These are phyloP conservation scores for Pseudochromis fuscus DNA, from an alignment of 2,797 vertebrate species.

Conservation along the genomic window DNA sequence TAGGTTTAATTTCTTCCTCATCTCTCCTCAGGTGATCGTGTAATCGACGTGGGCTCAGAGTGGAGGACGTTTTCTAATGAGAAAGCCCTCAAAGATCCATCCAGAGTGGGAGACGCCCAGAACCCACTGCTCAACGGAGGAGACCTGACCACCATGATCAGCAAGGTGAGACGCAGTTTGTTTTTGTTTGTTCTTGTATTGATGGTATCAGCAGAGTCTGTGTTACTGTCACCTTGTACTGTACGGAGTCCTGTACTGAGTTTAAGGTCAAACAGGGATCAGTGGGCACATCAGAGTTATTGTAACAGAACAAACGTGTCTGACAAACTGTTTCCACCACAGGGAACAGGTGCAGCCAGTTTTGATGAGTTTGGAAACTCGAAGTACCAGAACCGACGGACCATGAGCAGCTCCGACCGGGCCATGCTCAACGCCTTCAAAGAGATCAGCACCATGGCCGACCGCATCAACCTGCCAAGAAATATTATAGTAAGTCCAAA, in stretches of 20 bases:
- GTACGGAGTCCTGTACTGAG: too few species aligned
- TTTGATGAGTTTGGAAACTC: constrained; percentile 99
- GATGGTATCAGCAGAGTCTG: too few species aligned
- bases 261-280: too few species aligned
- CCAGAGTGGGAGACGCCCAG: constrained; percentile 97
- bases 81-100: constrained; percentile 98
- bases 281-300: too few species aligned
- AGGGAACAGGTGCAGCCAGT: constrained; percentile 98
- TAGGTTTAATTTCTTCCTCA: not conserved
- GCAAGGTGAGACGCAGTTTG: constrained; percentile 97
- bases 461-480: constrained; percentile 98
- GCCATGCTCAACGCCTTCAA: constrained; percentile 99
- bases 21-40: constrained; percentile 90
- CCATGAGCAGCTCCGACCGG: constrained; percentile 98
- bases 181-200: not conserved
- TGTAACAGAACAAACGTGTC: not conserved
- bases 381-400: constrained; percentile 97
- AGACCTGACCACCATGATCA: constrained; percentile 98
- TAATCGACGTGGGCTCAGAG: constrained; percentile 98
- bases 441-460: constrained; percentile 98
- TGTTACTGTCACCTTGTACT: too few species aligned
- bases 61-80: constrained; percentile 99
- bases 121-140: constrained; percentile 96
- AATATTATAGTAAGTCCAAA: constrained; percentile 93
- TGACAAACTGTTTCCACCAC: constrained; percentile 22